These are phyloP conservation scores for Acipenser transmontanus DNA, from an alignment of 2,797 vertebrate species.

Conservation along the genomic window DNA sequence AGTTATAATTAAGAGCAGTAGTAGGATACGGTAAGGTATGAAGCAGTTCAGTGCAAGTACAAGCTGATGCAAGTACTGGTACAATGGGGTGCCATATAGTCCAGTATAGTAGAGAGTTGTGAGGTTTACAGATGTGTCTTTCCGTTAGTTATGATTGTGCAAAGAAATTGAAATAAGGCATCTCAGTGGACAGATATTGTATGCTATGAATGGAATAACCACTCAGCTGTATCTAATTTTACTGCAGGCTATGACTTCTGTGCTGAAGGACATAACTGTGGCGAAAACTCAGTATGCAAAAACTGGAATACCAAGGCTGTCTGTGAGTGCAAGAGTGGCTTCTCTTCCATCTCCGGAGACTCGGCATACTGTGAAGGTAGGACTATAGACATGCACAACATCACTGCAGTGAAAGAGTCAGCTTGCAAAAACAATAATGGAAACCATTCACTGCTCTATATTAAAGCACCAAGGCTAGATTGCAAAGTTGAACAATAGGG, in stretches of 20 bases:
- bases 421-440: neutral
- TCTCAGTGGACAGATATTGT: too few species aligned
- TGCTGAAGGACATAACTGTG: slow-evolving; percentile 81
- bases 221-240: slow-evolving; percentile 4
- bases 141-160: too few species aligned
- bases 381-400: slow-evolving; percentile 6
- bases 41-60: too few species aligned
- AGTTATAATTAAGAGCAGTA: too few species aligned
- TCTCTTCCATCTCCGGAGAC: slow-evolving; percentile 77
- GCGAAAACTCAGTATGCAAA: slow-evolving; percentile 88
- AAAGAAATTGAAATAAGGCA: too few species aligned
- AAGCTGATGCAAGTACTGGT: too few species aligned
- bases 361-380: slow-evolving; percentile 89
- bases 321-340: slow-evolving; percentile 85
- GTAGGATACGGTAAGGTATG: too few species aligned
- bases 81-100: too few species aligned
- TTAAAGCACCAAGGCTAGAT: neutral
- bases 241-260: slow-evolving; percentile 89
- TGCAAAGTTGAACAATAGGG: too few species aligned
- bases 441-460: neutral
- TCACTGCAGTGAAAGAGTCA: too few species aligned
- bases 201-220: too few species aligned
- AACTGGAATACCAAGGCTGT: slow-evolving; percentile 85
- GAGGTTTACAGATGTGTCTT: too few species aligned
- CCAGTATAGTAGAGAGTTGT: neutral